Conservation (phyloP, 2,797 vertebrate species). For the Ammospiza maritima region DNA sequence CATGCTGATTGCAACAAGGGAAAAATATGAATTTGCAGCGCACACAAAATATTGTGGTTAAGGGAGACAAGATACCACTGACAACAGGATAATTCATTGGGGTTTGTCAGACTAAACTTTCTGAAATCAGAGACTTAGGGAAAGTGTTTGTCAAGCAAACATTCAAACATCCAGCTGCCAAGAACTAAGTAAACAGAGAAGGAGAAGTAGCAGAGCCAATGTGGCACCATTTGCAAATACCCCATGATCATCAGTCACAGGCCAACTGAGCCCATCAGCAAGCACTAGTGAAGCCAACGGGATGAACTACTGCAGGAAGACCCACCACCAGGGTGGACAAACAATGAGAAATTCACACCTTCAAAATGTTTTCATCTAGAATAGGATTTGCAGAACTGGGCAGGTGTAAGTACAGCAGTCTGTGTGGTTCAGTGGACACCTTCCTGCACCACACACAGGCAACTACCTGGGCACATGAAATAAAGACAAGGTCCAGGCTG, state of each 20-base stretch:
- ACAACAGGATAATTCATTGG: constrained; percentile 37
- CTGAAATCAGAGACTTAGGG: constrained; percentile 38
- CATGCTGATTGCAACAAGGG: neutral
- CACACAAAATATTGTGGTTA: constrained; percentile 54
- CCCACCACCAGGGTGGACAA: neutral
- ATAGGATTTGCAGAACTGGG: neutral
- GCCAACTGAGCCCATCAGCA: neutral
- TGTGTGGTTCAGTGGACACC: neutral
- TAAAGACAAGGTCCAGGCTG: neutral
- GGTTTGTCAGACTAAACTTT: constrained; percentile 54
- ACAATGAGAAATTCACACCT: neutral
- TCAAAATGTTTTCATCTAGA: neutral
- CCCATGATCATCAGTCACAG: neutral
- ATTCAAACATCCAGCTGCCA: constrained; percentile 31
- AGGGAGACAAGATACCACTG: neutral
- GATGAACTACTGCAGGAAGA: neutral
- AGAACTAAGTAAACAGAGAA: constrained; percentile 35
- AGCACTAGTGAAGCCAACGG: neutral
- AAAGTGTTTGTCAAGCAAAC: constrained; percentile 64
- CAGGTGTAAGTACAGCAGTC: neutral
- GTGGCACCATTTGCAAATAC: neutral
- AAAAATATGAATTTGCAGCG: neutral
- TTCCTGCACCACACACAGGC: neutral
- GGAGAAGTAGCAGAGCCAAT: neutral
- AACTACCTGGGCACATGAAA: neutral